Conservation (phyloP, 2,797 vertebrate species). For the Myripristis murdjan region DNA sequence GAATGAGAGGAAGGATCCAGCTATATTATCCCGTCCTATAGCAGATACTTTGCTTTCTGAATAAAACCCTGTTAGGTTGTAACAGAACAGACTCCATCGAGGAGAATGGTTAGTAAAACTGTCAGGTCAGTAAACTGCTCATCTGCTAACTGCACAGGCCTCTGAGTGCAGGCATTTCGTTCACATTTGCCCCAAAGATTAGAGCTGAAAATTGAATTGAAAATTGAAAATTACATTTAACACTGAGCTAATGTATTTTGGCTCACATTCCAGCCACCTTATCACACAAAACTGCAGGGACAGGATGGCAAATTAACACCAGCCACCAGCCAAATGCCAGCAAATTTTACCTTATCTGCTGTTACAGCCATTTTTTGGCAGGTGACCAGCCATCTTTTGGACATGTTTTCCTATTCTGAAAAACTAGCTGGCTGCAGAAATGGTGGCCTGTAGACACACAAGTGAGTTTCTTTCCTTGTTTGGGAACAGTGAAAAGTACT, state of each 20-base stretch:
- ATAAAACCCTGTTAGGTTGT: slow-evolving; percentile 10
- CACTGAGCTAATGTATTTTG: neutral
- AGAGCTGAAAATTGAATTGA: neutral
- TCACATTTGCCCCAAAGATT: neutral
- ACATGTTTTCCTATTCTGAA: neutral
- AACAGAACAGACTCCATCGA: slow-evolving; percentile 13
- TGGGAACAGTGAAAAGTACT: neutral
- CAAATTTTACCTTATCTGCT: neutral
- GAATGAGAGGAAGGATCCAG: neutral
- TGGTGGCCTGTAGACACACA: neutral
- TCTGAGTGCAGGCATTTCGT: neutral
- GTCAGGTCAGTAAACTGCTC: slow-evolving; percentile 34
- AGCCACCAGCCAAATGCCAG: neutral
- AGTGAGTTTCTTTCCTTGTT: neutral
- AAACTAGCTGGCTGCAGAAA: neutral
- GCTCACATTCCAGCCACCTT: too few relatives aligned
- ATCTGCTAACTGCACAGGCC: slow-evolving; percentile 8
- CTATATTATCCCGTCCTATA: neutral
- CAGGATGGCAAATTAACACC: too few relatives aligned
- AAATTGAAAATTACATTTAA: neutral
- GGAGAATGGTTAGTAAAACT: slow-evolving; percentile 16
- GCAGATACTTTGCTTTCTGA: slow-evolving; percentile 14
- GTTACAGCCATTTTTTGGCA: neutral
- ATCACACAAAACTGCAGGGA: too few relatives aligned
- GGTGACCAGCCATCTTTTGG: too few relatives aligned